Base-by-base conservation (phyloP, 2,888 invertebrate species). In the Cephus pulcher region DNA sequence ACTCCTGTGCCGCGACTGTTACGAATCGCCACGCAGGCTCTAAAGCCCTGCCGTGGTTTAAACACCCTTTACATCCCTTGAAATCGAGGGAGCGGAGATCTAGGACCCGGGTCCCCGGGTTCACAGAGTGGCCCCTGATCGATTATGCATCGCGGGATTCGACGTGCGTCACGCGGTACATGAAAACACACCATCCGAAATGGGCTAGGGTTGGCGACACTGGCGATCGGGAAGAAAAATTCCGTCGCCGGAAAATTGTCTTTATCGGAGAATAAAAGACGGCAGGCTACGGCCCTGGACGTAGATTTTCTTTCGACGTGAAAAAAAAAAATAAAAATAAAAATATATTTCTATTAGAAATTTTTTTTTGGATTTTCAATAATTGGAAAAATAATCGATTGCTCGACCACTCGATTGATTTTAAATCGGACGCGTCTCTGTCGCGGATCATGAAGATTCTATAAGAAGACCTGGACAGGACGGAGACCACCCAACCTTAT, bases 11-110 rank as follows among this genome's bases (percentile, higher is more conserved):
- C 83, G 85, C 69, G 78, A 86, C 87, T 87, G 88, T 89, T 89
- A 89, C 89, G 89, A 89, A 90, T 90, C 86, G 87, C 79, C 81
- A 77, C 81, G 76, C 85, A 82, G 82, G 80, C 86, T 83, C 84
- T 84, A 83, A 83, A 86, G 85, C 83, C 84, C 84, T 81, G 77
- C 80, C 77, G 81, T 80, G 82, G 83, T 86, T 85, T 86, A 85
- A 86, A 85, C 87, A 85, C 85, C 87, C 87, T 86, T 86, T 86
- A 84, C 86, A 84, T 40, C 33, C 40, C 76, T 68, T 68, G 30
- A 73, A 76, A 76, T 23, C 34, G 35, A 30, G 34, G 34, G 83
- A 81, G 80, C 75, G 75, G 77, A 35, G 83, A 85, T 82, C 83
- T 81, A 76, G 80, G 85, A 74, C 11, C 30, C 30, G 11, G 30